A percentile compares a stretch with the other conserved stretches of the same genome.
Conservation (phyloP, 2,113 vertebrate species). For the Mobula birostris region DNA sequence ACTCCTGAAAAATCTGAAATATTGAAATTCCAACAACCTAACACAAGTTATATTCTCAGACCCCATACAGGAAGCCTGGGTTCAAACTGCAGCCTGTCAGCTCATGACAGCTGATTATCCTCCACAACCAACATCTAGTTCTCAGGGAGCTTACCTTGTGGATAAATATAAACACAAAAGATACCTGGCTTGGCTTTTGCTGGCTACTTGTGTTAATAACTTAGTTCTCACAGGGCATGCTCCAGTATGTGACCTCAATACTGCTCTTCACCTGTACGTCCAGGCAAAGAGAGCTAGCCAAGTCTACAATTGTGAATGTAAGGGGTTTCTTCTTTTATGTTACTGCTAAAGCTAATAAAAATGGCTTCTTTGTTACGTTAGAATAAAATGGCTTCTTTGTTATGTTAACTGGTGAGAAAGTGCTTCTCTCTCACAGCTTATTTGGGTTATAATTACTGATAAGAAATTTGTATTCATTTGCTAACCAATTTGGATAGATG, state of each 20-base stretch:
- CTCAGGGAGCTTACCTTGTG: not conserved
- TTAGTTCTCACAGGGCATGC: not conserved
- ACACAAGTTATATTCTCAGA: not conserved
- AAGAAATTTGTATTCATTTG: too few species aligned
- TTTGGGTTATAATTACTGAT: too few species aligned
- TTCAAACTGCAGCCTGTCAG: not conserved
- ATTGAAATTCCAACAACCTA: not conserved
- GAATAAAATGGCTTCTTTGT: too few species aligned
- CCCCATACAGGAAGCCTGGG: not conserved
- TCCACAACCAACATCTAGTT: too few species aligned
- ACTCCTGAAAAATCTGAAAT: not conserved
- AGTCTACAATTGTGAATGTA: not conserved
- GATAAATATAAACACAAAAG: not conserved
- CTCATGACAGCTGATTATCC: not conserved
- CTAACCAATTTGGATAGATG: too few species aligned
- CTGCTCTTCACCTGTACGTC: not conserved
- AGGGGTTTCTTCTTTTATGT: too few species aligned
- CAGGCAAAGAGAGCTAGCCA: not conserved
- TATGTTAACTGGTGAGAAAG: too few species aligned
- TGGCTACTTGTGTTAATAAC: not conserved
- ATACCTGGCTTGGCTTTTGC: not conserved
- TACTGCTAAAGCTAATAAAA: not conserved
- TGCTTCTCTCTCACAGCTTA: too few species aligned
- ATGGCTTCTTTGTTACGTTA: too few species aligned
- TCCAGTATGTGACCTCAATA: not conserved